phyloP scores from a whole-genome alignment of 92 coral and sea anemone genomes.

The Ricordea florida region DNA sequence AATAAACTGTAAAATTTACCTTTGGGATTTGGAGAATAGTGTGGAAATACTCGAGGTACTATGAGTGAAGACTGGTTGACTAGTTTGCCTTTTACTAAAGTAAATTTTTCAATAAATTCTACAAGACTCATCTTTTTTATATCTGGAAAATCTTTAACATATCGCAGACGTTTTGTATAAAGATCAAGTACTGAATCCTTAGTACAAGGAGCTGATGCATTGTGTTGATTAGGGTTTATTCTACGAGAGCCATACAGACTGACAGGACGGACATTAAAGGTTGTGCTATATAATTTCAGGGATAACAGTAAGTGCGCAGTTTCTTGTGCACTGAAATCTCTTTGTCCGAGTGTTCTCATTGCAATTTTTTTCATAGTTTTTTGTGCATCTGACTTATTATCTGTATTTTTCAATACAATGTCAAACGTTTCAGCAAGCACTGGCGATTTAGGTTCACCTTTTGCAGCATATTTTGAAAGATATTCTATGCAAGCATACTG shows the following conservation, averaged over 20 bases:
- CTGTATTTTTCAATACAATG: too few species aligned
- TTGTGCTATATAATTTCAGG: conserved; percentile 42
- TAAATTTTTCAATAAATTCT: conserved; percentile 20
- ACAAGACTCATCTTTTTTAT: conserved; percentile 27
- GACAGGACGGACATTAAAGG: conserved; percentile 40
- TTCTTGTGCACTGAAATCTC: conserved; percentile 25
- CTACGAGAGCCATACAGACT: conserved; percentile 47
- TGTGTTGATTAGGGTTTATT: conserved; percentile 22
- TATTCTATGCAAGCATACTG: too few species aligned
- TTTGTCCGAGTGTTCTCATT: conserved; percentile 9
- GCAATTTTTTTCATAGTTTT: background rate
- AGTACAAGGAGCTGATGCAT: conserved; percentile 18
- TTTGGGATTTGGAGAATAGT: conserved; percentile 54
- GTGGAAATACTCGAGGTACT: conserved; percentile 41
- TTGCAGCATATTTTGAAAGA: too few species aligned
- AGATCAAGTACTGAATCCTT: conserved; percentile 45
- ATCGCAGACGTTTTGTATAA: conserved; percentile 35
- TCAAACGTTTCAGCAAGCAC: too few species aligned
- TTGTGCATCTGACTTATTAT: too few species aligned
- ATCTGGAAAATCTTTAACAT: conserved; percentile 32
- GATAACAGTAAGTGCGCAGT: conserved; percentile 9
- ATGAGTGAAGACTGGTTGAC: conserved; percentile 40
- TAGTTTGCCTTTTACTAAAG: conserved; percentile 41
- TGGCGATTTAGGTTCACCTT: too few species aligned
- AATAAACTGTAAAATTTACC: conserved; percentile 30